Evolutionary conservation across 2,888 invertebrate genomes (phyloP).

Genomic region (Apamea epomidion): DNA sequence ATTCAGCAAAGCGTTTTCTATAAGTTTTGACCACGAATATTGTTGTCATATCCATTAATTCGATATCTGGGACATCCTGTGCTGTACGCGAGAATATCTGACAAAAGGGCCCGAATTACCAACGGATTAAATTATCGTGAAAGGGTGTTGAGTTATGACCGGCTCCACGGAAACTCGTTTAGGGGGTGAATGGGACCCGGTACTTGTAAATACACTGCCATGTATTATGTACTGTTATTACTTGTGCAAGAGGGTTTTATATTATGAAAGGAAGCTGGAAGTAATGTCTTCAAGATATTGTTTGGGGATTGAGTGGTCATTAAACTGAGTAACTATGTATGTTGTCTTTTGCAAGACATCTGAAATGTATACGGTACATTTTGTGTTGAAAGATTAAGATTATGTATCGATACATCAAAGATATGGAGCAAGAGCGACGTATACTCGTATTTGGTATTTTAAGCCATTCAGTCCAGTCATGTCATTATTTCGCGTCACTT

Average conservation of each 20-base stretch:
- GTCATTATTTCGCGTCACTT: constrained; percentile 17
- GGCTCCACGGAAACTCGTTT: constrained; percentile 71
- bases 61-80: constrained; percentile 49
- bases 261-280: constrained; percentile 31
- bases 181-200: constrained; percentile 63
- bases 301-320: constrained; percentile 18
- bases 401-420: background rate
- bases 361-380: background rate
- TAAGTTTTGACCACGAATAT: background rate
- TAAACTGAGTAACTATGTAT: background rate
- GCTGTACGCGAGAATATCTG: constrained; percentile 68
- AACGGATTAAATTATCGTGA: constrained; percentile 79
- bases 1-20: background rate
- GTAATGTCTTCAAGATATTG: constrained; percentile 20
- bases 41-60: constrained; percentile 39
- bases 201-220: constrained; percentile 62
- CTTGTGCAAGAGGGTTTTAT: constrained; percentile 42
- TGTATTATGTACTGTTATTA: constrained; percentile 62
- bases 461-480: background rate
- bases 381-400: background rate
- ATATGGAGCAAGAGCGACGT: background rate
- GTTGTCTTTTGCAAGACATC: background rate
- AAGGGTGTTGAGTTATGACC: constrained; percentile 79
- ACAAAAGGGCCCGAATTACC: constrained; percentile 80
- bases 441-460: background rate